Evolutionary conservation across 2,797 vertebrate species (phyloP).

Genomic region (Tiaroga cobitis): DNA sequence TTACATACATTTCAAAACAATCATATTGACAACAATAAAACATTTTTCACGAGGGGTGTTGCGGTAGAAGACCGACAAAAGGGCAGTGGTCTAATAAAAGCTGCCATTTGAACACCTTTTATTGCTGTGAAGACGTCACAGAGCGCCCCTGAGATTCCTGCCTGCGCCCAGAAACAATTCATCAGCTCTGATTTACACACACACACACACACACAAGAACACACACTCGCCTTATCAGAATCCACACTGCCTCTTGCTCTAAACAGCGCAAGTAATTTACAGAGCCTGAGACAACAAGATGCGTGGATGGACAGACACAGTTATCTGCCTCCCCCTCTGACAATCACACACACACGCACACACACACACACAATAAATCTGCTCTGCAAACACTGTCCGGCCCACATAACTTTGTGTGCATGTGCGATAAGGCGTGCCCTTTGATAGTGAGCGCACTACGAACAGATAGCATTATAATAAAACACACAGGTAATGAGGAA

Average conservation of each 20-base stretch:
- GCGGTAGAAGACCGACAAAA: background rate
- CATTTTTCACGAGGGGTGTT: conserved; percentile 14
- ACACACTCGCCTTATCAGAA: conserved; percentile 59
- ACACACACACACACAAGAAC: conserved; percentile 36
- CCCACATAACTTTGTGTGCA: conserved; percentile 56
- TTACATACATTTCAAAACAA: background rate
- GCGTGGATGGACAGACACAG: conserved; percentile 33
- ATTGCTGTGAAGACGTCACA: conserved; percentile 34
- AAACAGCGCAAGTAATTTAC: conserved; percentile 62
- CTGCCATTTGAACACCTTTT: conserved; percentile 39
- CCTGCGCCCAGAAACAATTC: conserved; percentile 25
- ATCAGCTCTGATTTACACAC: conserved; percentile 56
- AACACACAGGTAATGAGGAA: conserved; percentile 33
- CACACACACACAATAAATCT: conserved; percentile 59
- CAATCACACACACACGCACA: conserved; percentile 40
- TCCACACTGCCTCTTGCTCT: conserved; percentile 45
- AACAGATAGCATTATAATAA: conserved; percentile 61
- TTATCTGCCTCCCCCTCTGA: conserved; percentile 42
- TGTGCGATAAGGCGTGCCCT: conserved; percentile 46
- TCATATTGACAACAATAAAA: background rate
- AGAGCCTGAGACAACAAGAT: conserved; percentile 55
- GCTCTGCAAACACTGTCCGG: conserved; percentile 50
- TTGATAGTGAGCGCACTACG: conserved; percentile 51
- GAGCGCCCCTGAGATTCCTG: conserved; percentile 2
- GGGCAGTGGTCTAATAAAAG: conserved; percentile 43